Percentiles rank a stretch among this genome's conserved stretches.
These are phyloP conservation scores for Temnothorax ravouxi DNA, from an alignment of 2,888 invertebrate genomes.

Conservation along the genomic window DNA sequence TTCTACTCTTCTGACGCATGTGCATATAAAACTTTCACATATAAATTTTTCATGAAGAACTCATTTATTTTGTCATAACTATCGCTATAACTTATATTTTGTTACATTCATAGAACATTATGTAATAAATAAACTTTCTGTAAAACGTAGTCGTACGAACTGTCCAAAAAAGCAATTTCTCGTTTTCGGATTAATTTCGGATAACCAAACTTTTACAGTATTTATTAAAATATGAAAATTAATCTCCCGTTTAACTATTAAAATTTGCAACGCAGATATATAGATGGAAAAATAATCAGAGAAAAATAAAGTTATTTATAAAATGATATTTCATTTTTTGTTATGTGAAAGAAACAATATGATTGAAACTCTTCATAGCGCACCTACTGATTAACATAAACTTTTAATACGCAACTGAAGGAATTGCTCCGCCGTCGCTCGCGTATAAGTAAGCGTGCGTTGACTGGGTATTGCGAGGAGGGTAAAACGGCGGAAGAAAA, in stretches of 20 bases:
- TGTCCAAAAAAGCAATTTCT: background rate
- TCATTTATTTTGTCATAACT: background rate
- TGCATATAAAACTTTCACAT: conserved; percentile 35
- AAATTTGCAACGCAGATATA: background rate
- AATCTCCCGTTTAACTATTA: background rate
- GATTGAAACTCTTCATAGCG: conserved; percentile 4
- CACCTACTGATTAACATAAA: conserved; percentile 49
- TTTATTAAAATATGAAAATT: conserved; percentile 6
- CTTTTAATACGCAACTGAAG: conserved; percentile 41
- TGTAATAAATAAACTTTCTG: background rate
- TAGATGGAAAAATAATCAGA: background rate
- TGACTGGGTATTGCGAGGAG: conserved; percentile 65
- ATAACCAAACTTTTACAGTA: background rate
- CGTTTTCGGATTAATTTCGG: background rate
- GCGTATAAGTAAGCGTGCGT: conserved; percentile 48
- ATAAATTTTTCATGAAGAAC: conserved; percentile 30
- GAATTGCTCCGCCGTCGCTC: conserved; percentile 47
- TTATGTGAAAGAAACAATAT: background rate
- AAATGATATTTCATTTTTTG: conserved; percentile 9
- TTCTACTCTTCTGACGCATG: conserved; percentile 47
- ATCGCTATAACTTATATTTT: background rate
- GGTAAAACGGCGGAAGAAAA: conserved; percentile 63
- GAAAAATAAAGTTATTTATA: conserved; percentile 1
- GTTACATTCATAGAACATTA: background rate
- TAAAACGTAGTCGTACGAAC: background rate